phyloP scores from a whole-genome alignment of 2,888 invertebrate genomes.

The Chironomus tentans region DNA sequence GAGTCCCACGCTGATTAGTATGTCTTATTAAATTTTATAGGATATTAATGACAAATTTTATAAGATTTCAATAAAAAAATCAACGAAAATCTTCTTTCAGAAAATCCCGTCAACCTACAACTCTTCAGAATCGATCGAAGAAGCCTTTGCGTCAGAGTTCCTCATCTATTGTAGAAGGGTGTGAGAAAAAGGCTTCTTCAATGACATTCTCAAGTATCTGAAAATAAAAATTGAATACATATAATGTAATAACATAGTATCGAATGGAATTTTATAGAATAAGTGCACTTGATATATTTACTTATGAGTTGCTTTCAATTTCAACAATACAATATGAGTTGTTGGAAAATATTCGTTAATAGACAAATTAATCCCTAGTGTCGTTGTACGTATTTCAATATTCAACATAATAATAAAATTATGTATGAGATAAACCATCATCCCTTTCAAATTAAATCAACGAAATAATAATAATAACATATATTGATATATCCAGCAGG shows the following conservation, averaged over 20 bases:
- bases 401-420: too few relatives aligned
- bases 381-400: not conserved
- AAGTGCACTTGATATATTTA: conserved; percentile 14
- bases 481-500: conserved; percentile 8
- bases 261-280: conserved; percentile 1
- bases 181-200: conserved; percentile 1
- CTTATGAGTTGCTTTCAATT: conserved; percentile 15
- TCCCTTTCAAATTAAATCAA: too few relatives aligned
- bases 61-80: too few relatives aligned
- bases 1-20: too few relatives aligned
- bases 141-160: not conserved
- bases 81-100: too few relatives aligned
- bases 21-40: too few relatives aligned
- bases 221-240: too few relatives aligned
- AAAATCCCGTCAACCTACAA: too few relatives aligned
- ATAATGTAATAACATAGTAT: not conserved
- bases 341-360: not conserved
- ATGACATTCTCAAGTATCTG: not conserved
- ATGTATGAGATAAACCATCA: too few relatives aligned
- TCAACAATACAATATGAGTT: not conserved
- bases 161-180: not conserved
- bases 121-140: not conserved
- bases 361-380: conserved; percentile 15
- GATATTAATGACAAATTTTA: too few relatives aligned
- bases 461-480: too few relatives aligned